Conservation (phyloP, 64 coral and sea anemone genomes). For the Trachythela sp. region DNA sequence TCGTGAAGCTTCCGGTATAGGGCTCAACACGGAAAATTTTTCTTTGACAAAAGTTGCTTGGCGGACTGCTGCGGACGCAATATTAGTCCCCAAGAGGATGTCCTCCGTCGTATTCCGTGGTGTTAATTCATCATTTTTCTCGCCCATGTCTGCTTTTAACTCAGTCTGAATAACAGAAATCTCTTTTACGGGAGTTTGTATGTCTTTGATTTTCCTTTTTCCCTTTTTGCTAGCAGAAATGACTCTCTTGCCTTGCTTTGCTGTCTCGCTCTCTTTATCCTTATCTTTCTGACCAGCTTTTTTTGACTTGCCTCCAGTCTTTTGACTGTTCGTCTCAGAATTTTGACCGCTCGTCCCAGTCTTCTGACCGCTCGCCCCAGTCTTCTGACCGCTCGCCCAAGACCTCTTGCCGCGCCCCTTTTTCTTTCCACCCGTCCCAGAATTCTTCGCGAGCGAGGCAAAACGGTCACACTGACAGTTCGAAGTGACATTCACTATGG, state of each 20-base stretch:
- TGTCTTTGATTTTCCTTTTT: background rate
- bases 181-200: background rate
- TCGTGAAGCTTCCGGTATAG: background rate
- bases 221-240: background rate
- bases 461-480: background rate
- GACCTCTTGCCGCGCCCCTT: background rate
- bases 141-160: background rate
- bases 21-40: background rate
- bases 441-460: background rate
- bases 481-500: background rate
- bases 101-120: background rate
- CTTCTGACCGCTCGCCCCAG: background rate
- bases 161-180: background rate
- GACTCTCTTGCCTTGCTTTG: background rate
- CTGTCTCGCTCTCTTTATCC: background rate
- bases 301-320: background rate
- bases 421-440: background rate
- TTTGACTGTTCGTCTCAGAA: background rate
- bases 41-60: background rate
- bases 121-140: background rate
- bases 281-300: background rate
- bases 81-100: no score
- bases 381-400: background rate
- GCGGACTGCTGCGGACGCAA: background rate
- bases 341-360: background rate